Percentiles rank a stretch among this genome's conserved stretches.
Evolutionary conservation across 2,888 invertebrate genomes (phyloP).

Genomic region (Heterodera filipjevi): DNA sequence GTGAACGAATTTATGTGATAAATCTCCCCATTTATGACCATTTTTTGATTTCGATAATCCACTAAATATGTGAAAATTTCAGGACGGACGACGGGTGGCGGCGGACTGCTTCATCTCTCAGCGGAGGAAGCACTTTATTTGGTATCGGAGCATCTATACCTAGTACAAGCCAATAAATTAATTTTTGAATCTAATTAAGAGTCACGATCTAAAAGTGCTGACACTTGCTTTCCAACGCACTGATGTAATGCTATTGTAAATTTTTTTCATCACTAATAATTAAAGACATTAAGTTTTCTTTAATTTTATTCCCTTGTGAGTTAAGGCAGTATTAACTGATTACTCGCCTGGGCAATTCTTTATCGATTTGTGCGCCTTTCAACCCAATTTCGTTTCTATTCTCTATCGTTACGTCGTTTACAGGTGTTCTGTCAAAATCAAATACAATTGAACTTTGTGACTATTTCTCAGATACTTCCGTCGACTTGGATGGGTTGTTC

Average conservation of each 20-base stretch:
- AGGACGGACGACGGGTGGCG: constrained; percentile 20
- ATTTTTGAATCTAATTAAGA: constrained; percentile 1
- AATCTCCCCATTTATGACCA: background rate
- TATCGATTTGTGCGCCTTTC: constrained; percentile 3
- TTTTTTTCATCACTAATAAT: too few relatives aligned
- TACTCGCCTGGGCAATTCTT: constrained; percentile 15
- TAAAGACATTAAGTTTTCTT: too few relatives aligned
- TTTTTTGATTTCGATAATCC: background rate
- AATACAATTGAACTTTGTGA: too few relatives aligned
- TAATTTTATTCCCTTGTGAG: background rate
- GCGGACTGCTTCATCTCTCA: constrained; percentile 29
- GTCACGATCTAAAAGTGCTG: background rate
- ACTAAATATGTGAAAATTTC: background rate
- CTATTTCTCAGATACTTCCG: constrained; percentile 27
- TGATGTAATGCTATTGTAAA: background rate
- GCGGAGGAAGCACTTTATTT: constrained; percentile 32
- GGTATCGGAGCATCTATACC: background rate
- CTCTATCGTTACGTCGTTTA: constrained; percentile 28
- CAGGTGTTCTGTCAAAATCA: constrained; percentile 14
- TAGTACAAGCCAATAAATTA: too few relatives aligned
- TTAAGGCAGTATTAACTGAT: constrained; percentile 8
- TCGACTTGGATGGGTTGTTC: constrained; percentile 30
- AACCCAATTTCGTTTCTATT: constrained; percentile 1
- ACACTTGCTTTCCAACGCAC: background rate
- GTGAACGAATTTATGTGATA: background rate